phyloP scores from a whole-genome alignment of 2,888 invertebrate species.

The Helleia helle region DNA sequence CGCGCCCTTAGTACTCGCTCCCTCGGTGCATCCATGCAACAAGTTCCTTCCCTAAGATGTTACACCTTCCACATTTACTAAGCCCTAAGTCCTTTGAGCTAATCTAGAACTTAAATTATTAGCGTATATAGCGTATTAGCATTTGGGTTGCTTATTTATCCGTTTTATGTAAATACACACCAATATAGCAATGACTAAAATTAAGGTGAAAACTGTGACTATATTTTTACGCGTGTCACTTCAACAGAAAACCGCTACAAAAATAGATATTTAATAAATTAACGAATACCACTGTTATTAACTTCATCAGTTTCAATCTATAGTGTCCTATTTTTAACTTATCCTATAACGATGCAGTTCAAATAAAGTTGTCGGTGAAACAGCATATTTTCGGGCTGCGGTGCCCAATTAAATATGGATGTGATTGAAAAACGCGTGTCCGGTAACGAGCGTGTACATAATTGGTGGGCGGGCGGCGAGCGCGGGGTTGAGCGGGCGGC shows the following conservation, averaged over 20 bases:
- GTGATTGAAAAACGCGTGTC: conserved; percentile 75
- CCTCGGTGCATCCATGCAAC: conserved; percentile 70
- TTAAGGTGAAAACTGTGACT: too few species aligned
- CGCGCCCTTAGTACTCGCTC: conserved; percentile 35
- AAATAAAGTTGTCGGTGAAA: conserved; percentile 47
- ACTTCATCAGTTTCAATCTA: too few species aligned
- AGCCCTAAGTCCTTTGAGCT: too few species aligned
- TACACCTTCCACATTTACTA: conserved; percentile 14
- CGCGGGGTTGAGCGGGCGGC: conserved; percentile 58
- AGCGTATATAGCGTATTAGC: too few species aligned
- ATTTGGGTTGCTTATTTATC: too few species aligned
- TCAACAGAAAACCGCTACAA: too few species aligned
- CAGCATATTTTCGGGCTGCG: conserved; percentile 67
- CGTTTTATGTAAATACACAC: too few species aligned
- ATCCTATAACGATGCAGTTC: conserved; percentile 21
- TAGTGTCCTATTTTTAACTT: conserved; percentile 13
- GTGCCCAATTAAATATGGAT: conserved; percentile 75
- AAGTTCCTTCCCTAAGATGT: conserved; percentile 42
- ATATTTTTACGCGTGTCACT: too few species aligned
- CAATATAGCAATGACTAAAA: too few species aligned
- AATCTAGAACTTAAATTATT: too few species aligned
- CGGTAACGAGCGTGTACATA: conserved; percentile 74
- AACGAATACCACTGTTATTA: too few species aligned
- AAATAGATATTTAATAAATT: too few species aligned
- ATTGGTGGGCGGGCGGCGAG: conserved; percentile 60